These are phyloP conservation scores for Danio jaintianensis DNA, from an alignment of 2,797 vertebrate genomes.

Conservation along the genomic window DNA sequence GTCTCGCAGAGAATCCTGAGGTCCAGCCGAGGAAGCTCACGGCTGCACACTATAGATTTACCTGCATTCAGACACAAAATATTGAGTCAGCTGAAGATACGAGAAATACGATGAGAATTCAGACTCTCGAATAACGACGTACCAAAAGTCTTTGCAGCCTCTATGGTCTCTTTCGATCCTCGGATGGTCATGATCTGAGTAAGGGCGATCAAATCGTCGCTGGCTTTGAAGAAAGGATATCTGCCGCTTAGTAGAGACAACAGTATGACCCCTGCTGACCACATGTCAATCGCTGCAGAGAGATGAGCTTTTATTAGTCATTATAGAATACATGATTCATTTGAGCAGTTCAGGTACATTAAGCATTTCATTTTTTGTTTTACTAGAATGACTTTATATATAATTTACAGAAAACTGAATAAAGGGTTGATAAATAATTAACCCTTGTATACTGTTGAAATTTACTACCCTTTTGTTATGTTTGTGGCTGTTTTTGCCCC, in stretches of 20 bases:
- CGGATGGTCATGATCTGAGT: constrained; percentile 97
- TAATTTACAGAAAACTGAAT: too few species aligned
- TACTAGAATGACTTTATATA: too few species aligned
- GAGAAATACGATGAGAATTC: neutral
- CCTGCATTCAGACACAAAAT: constrained; percentile 74
- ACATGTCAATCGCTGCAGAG: constrained; percentile 93
- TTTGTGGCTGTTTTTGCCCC: too few species aligned
- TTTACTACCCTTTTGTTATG: too few species aligned
- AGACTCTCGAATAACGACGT: constrained; percentile 60
- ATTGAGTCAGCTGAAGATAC: neutral
- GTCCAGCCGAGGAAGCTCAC: constrained; percentile 89
- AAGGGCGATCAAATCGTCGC: constrained; percentile 94
- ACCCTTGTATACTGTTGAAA: too few species aligned
- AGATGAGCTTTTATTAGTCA: constrained; percentile 51
- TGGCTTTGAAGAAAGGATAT: constrained; percentile 98
- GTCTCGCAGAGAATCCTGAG: constrained; percentile 90
- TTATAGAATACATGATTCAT: too few species aligned
- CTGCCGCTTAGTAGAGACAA: constrained; percentile 94
- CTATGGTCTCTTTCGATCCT: constrained; percentile 91
- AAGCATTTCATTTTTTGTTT: too few species aligned
- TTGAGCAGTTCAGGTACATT: too few species aligned
- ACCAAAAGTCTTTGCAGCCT: constrained; percentile 93
- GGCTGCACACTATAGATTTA: constrained; percentile 91
- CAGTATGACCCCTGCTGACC: constrained; percentile 95
- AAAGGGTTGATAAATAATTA: too few species aligned